phyloP scores from a whole-genome alignment of 1,140 invertebrate species.

The Phymastichus coffea region DNA sequence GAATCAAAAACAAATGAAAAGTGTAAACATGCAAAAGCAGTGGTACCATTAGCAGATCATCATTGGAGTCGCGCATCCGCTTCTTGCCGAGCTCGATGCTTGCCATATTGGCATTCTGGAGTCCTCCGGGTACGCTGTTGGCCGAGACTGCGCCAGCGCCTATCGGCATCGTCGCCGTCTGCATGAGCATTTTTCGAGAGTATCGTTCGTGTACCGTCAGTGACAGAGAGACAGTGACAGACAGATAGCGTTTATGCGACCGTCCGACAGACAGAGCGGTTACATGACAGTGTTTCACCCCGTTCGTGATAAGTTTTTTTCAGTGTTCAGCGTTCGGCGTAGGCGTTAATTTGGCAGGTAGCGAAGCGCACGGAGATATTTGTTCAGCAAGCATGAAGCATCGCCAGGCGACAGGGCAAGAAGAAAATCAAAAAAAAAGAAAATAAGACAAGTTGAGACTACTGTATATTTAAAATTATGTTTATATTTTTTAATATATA shows the following conservation, averaged over 20 bases:
- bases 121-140: slow-evolving; percentile 53
- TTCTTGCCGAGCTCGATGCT: slow-evolving; percentile 80
- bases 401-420: slow-evolving; percentile 60
- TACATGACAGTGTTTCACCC: slow-evolving; percentile 20
- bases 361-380: slow-evolving; percentile 56
- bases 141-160: slow-evolving; percentile 52
- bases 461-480: slow-evolving; percentile 25
- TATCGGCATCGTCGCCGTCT: slow-evolving; percentile 53
- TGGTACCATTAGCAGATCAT: slow-evolving; percentile 91
- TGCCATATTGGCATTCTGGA: slow-evolving; percentile 62
- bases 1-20: slow-evolving; percentile 44
- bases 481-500: background rate
- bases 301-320: slow-evolving; percentile 27
- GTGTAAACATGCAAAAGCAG: slow-evolving; percentile 66
- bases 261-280: slow-evolving; percentile 1
- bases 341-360: slow-evolving; percentile 59
- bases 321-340: slow-evolving; percentile 33
- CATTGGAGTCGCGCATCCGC: slow-evolving; percentile 78
- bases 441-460: slow-evolving; percentile 57
- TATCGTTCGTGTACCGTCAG: background rate
- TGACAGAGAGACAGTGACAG: slow-evolving; percentile 13
- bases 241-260: slow-evolving; percentile 13
- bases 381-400: slow-evolving; percentile 60
- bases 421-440: slow-evolving; percentile 60
- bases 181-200: slow-evolving; percentile 36